Evolutionary conservation across 2,888 invertebrate genomes (phyloP).

Genomic region (Scaptodrosophila latifasciaeformis): DNA sequence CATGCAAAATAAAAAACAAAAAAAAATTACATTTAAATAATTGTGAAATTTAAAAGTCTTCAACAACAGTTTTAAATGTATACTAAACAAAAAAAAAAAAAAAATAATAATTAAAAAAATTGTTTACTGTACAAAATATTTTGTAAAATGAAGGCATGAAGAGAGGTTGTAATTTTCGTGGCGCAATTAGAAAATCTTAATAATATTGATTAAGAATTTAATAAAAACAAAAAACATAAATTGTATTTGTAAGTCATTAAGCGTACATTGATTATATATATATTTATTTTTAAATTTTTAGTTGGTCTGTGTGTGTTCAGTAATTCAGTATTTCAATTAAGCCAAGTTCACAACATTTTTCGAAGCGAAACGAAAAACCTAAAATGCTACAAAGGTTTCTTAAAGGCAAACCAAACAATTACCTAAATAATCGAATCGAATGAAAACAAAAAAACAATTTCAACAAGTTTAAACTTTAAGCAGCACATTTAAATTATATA

Average conservation of each 20-base stretch:
- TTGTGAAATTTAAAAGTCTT: slow-evolving; percentile 59
- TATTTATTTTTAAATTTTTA: not conserved
- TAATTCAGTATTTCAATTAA: slow-evolving; percentile 65
- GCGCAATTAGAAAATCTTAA: slow-evolving; percentile 42
- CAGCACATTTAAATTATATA: not conserved
- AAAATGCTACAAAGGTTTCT: slow-evolving; percentile 49
- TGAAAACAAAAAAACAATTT: slow-evolving; percentile 16
- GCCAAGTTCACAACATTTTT: slow-evolving; percentile 41
- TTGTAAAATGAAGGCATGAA: slow-evolving; percentile 7
- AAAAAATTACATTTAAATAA: slow-evolving; percentile 52
- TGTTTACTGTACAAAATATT: not conserved
- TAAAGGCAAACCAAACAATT: slow-evolving; percentile 43
- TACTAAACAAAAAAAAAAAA: no score
- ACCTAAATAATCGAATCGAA: slow-evolving; percentile 16
- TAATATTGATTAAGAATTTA: slow-evolving; percentile 14
- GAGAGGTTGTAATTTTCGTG: slow-evolving; percentile 32
- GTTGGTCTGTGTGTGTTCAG: slow-evolving; percentile 52
- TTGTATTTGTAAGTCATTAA: slow-evolving; percentile 30
- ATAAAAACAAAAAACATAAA: slow-evolving; percentile 8
- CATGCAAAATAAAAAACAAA: slow-evolving; percentile 30
- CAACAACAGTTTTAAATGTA: slow-evolving; percentile 10
- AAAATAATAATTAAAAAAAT: no score
- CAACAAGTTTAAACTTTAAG: not conserved
- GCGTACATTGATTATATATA: slow-evolving; percentile 23
- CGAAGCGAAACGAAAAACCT: slow-evolving; percentile 6